These are phyloP conservation scores for Leptothorax acervorum DNA, from an alignment of 2,888 invertebrate genomes.

Conservation along the genomic window DNA sequence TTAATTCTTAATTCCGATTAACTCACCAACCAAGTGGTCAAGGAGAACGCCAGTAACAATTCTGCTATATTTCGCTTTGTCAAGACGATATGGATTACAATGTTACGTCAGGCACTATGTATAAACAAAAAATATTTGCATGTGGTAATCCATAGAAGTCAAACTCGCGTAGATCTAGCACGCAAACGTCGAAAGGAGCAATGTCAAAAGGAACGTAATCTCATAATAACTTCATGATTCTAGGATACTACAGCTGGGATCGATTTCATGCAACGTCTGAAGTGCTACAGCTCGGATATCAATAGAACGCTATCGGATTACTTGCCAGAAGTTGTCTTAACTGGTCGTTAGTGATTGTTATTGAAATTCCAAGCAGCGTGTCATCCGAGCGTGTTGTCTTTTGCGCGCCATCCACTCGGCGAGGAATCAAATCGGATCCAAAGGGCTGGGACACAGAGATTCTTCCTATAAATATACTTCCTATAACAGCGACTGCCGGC, in stretches of 20 bases:
- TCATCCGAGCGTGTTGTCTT: slow-evolving; percentile 31
- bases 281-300: slow-evolving; percentile 21
- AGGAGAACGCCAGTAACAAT: no score
- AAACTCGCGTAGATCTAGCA: not conserved
- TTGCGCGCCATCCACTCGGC: not conserved
- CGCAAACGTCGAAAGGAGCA: not conserved
- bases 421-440: slow-evolving; percentile 32
- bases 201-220: not conserved
- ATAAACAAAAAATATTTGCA: not conserved
- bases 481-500: not conserved
- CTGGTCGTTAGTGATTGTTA: slow-evolving; percentile 26
- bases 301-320: slow-evolving; percentile 32
- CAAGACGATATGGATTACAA: no score
- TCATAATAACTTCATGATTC: slow-evolving; percentile 16
- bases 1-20: no score
- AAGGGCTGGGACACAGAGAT: slow-evolving; percentile 19
- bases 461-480: slow-evolving; percentile 62
- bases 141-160: not conserved
- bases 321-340: slow-evolving; percentile 26
- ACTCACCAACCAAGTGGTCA: no score
- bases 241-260: not conserved
- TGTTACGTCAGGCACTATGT: no score
- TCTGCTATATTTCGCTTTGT: no score
- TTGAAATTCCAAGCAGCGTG: slow-evolving; percentile 46
- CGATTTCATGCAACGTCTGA: not conserved